Evolutionary conservation across 2,113 vertebrate genomes (phyloP).

Genomic region (Bettongia penicillata): DNA sequence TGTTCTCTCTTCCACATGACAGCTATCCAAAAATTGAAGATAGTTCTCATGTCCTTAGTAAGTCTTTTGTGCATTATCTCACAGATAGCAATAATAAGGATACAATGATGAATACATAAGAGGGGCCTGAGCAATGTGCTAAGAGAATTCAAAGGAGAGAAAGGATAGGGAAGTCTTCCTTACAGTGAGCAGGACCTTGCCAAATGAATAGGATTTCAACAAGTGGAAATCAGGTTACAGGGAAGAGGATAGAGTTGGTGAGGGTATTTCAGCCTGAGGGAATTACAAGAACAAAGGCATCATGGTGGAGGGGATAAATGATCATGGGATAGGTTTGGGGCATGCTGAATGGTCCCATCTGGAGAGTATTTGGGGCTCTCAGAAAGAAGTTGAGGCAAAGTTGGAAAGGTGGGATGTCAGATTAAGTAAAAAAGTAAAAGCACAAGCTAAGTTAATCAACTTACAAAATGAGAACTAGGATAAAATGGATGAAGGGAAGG

Average conservation of each 20-base stretch:
- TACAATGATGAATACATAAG: not conserved
- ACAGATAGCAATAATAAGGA: not conserved
- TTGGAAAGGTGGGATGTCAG: too few species aligned
- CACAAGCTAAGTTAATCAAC: too few species aligned
- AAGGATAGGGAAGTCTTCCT: not conserved
- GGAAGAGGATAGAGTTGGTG: not conserved
- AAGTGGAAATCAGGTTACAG: not conserved
- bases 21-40: not conserved
- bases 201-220: not conserved
- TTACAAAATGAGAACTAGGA: too few species aligned
- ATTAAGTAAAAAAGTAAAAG: too few species aligned
- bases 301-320: too few species aligned
- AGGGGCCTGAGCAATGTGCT: not conserved
- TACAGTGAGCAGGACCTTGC: not conserved
- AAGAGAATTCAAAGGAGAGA: not conserved
- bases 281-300: not conserved
- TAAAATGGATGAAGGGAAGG: too few species aligned
- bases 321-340: too few species aligned
- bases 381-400: too few species aligned
- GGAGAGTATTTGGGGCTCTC: too few species aligned
- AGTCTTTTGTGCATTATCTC: not conserved
- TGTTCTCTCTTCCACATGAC: not conserved
- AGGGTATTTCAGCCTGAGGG: not conserved
- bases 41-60: not conserved
- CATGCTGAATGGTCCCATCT: too few species aligned